Evolutionary conservation across 2,888 invertebrate species (phyloP).

Genomic region (Notocelia uddmanniana): DNA sequence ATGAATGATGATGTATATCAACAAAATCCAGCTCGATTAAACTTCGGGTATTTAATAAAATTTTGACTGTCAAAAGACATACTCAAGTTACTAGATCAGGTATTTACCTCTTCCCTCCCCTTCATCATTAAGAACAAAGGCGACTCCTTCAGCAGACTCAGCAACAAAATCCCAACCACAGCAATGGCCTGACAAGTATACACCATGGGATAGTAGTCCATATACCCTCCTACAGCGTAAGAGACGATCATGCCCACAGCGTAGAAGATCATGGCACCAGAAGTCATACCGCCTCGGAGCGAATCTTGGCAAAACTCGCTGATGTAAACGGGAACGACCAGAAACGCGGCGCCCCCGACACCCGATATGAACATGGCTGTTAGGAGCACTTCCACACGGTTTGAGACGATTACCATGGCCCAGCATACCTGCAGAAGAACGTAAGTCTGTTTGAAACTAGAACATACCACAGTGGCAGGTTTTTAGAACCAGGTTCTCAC

Average conservation of each 20-base stretch:
- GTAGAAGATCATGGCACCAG: conserved; percentile 64
- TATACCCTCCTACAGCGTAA: conserved; percentile 65
- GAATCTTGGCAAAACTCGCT: conserved; percentile 72
- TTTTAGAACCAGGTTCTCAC: no score
- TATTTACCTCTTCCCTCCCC: conserved; percentile 63
- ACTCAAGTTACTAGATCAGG: no score
- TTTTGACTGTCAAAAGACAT: no score
- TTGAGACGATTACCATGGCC: conserved; percentile 59
- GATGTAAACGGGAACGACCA: conserved; percentile 65
- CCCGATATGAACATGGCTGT: conserved; percentile 67
- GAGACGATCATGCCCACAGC: conserved; percentile 68
- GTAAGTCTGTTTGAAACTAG: not conserved
- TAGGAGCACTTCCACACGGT: conserved; percentile 64
- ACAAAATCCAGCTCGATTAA: no score
- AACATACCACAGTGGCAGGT: not conserved
- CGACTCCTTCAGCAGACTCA: conserved; percentile 65
- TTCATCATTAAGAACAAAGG: conserved; percentile 68
- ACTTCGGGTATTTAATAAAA: no score
- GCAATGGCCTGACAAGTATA: conserved; percentile 61
- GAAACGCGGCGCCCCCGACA: conserved; percentile 58
- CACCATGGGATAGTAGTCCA: conserved; percentile 63
- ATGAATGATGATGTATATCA: no score
- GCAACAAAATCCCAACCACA: conserved; percentile 53
- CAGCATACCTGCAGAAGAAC: conserved; percentile 63
- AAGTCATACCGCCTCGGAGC: conserved; percentile 69